These are phyloP conservation scores for Drosophila silvestris DNA, from an alignment of 2,888 invertebrate species.

Conservation along the genomic window DNA sequence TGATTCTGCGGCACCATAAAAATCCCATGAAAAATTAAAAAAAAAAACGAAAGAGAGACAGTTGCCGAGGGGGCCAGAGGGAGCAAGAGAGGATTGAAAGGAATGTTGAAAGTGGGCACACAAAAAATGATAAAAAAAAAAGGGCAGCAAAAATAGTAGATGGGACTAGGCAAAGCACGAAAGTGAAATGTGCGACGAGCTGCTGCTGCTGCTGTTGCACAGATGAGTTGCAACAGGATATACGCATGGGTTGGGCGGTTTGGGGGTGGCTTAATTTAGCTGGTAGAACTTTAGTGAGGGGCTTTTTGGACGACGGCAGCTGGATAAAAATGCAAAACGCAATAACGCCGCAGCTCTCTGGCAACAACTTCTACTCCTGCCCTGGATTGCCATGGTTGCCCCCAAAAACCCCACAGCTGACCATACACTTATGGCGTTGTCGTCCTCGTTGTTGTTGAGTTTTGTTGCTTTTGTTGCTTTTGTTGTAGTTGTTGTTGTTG, in stretches of 20 bases:
- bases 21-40: constrained; percentile 80
- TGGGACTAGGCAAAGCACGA: constrained; percentile 35
- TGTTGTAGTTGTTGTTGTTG: constrained; percentile 44
- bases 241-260: constrained; percentile 42
- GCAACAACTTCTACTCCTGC: constrained; percentile 5
- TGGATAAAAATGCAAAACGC: constrained; percentile 74
- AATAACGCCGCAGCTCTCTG: constrained; percentile 46
- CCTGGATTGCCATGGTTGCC: neutral
- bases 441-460: constrained; percentile 54
- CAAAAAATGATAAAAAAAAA: constrained; percentile 11
- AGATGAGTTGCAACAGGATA: constrained; percentile 68
- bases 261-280: constrained; percentile 69
- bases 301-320: constrained; percentile 13
- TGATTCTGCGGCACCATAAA: constrained; percentile 84
- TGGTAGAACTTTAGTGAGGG: constrained; percentile 56
- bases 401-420: constrained; percentile 35
- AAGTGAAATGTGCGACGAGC: constrained; percentile 62
- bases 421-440: constrained; percentile 57
- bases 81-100: constrained; percentile 7
- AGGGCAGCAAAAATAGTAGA: constrained; percentile 7
- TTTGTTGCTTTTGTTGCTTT: constrained; percentile 42
- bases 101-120: constrained; percentile 18
- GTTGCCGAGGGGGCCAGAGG: neutral
- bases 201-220: constrained; percentile 38
- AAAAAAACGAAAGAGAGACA: constrained; percentile 32